A percentile compares a stretch with the other conserved stretches of the same genome.
phyloP scores from a whole-genome alignment of 2,888 invertebrate species.

The Drosophila koepferae region DNA sequence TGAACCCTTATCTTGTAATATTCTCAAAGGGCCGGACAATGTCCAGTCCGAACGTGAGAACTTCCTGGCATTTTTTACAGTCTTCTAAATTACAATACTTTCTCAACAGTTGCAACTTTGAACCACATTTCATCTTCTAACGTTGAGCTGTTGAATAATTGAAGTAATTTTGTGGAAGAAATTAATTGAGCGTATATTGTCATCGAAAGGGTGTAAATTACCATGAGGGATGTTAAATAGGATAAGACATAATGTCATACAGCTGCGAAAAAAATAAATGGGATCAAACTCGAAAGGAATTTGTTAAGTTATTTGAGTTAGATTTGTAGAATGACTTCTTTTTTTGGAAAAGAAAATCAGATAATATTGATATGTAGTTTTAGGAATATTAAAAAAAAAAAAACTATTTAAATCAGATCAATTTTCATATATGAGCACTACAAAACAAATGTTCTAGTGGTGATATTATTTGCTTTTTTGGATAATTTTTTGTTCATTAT shows the following conservation, averaged over 20 bases:
- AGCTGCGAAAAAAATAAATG: background rate
- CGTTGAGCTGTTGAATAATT: slow-evolving; percentile 49
- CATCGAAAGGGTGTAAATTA: slow-evolving; percentile 50
- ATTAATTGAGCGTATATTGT: slow-evolving; percentile 57
- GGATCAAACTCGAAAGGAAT: background rate
- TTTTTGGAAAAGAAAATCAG: too few species aligned
- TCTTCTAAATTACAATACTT: slow-evolving; percentile 44
- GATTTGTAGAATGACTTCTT: background rate
- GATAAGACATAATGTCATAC: background rate
- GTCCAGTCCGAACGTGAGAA: slow-evolving; percentile 75
- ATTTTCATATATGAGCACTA: background rate
- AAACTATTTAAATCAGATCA: too few species aligned
- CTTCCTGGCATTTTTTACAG: slow-evolving; percentile 42
- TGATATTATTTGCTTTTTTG: background rate
- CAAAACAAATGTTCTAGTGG: background rate
- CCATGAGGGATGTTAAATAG: slow-evolving; percentile 2
- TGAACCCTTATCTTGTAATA: slow-evolving; percentile 39
- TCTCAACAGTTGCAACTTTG: slow-evolving; percentile 37
- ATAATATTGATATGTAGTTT: too few species aligned
- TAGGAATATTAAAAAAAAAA: too few species aligned
- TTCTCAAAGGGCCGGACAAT: slow-evolving; percentile 57
- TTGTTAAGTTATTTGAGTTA: background rate
- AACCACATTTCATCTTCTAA: slow-evolving; percentile 8
- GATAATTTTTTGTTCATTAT: background rate
- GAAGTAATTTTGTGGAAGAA: slow-evolving; percentile 70